These are phyloP conservation scores for Ruditapes philippinarum DNA, from an alignment of 1,140 invertebrate genomes.

Conservation along the genomic window DNA sequence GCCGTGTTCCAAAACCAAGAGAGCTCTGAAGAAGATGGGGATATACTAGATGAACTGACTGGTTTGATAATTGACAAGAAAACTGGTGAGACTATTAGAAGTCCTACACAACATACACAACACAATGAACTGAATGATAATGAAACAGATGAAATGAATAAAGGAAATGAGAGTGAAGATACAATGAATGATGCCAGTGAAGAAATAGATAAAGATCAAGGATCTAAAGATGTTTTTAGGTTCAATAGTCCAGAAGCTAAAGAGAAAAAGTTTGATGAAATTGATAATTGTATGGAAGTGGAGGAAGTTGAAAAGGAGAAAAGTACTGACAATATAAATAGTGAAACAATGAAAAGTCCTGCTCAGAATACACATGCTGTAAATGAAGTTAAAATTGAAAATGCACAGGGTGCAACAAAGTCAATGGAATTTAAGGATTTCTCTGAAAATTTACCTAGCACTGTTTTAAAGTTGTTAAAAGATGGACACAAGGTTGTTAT, in stretches of 20 bases:
- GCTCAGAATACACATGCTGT: background rate
- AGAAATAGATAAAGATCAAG: background rate
- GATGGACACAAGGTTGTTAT: conserved; percentile 64
- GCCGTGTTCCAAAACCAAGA: background rate
- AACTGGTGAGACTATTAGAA: conserved; percentile 16
- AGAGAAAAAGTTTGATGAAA: background rate
- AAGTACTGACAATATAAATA: background rate
- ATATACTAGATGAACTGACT: conserved; percentile 19
- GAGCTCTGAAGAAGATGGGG: conserved; percentile 12
- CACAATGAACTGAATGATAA: background rate
- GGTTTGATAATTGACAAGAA: conserved; percentile 42
- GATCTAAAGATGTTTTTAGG: background rate
- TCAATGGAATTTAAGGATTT: background rate
- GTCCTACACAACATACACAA: background rate
- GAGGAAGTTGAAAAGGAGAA: background rate
- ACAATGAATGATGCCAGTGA: background rate
- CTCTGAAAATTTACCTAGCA: conserved; percentile 5
- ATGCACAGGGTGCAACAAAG: background rate
- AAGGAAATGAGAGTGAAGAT: background rate
- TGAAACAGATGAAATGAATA: background rate
- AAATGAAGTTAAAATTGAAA: background rate
- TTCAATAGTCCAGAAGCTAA: background rate
- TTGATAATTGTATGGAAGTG: background rate
- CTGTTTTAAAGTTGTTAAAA: conserved; percentile 56
- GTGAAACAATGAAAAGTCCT: background rate